These are phyloP conservation scores for Pogoniulus pusillus DNA, from an alignment of 2,797 vertebrate genomes.

Conservation along the genomic window DNA sequence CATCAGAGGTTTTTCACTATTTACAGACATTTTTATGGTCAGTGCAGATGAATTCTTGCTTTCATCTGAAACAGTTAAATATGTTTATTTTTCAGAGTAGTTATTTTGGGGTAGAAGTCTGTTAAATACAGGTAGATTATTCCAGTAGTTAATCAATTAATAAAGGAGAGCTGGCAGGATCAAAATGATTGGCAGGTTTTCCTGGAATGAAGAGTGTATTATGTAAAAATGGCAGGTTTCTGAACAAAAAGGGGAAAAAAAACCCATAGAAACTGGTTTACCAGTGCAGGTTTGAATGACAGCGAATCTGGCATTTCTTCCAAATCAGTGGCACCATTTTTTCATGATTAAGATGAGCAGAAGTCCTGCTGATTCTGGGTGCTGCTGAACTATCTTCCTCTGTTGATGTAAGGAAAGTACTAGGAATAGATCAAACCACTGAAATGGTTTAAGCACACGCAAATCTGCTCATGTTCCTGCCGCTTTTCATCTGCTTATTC, in stretches of 20 bases:
- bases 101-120: slow-evolving; percentile 65
- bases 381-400: background rate
- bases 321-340: background rate
- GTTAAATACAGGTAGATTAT: slow-evolving; percentile 70
- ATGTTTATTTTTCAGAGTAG: slow-evolving; percentile 54
- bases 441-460: background rate
- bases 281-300: slow-evolving; percentile 25
- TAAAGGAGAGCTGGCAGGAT: slow-evolving; percentile 74
- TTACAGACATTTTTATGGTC: background rate
- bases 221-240: slow-evolving; percentile 51
- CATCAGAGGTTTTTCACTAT: background rate
- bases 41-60: slow-evolving; percentile 18
- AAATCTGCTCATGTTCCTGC: background rate
- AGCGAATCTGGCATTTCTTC: slow-evolving; percentile 4
- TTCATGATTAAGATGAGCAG: background rate
- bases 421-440: background rate
- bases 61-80: slow-evolving; percentile 50
- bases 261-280: slow-evolving; percentile 22
- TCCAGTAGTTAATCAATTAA: slow-evolving; percentile 76
- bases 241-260: background rate
- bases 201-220: slow-evolving; percentile 67
- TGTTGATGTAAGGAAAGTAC: background rate
- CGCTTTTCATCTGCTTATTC: background rate
- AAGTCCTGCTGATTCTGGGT: background rate
- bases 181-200: slow-evolving; percentile 76